Base-by-base conservation (phyloP, 2,888 invertebrate genomes). In the Colostygia pectinataria region DNA sequence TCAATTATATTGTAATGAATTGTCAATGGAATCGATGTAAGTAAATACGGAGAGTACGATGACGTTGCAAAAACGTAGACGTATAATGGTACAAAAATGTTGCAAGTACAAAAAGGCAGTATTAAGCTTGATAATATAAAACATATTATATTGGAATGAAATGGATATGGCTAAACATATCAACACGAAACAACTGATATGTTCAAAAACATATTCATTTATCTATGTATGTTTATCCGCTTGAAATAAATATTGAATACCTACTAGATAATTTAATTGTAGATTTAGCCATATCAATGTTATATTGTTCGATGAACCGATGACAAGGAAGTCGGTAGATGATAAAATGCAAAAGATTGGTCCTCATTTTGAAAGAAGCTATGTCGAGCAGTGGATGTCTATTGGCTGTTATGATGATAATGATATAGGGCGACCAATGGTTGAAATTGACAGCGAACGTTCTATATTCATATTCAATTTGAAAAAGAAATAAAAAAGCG, bases 61-160 rank as follows among this genome's bases (percentile, higher is more conserved):
- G n/a, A n/a, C n/a, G n/a, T n/a, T n/a, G n/a, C n/a, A n/a, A n/a
- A n/a, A n/a, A n/a, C n/a, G n/a, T n/a, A n/a, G n/a, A n/a, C n/a
- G n/a, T n/a, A n/a, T n/a, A n/a, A n/a, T n/a, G 27, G 33, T 43
- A 50, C 43, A 39, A 45, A 45, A 31, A 31, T 37, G 23, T 43
- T 42, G 29, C 36, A 29, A 36, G 53, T 53, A 53, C 53, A 48
- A 51, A 46, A 23, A 31, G 9, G 29, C 46, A 54, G 57, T 54
- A 57, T 54, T 54, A 51, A 4, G 43, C 45, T 43, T 37, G 45
- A 29, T 12, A 28, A n/a, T n/a, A n/a, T n/a, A n/a, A n/a, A n/a
- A n/a, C n/a, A n/a, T n/a, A n/a, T n/a, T n/a, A n/a, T 14, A 29
- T 37, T 31, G 39, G 43, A 40, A 34, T 37, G 33, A 28, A 43